These are phyloP conservation scores for Tor tambroides DNA, from an alignment of 2,113 vertebrate species.

Conservation along the genomic window DNA sequence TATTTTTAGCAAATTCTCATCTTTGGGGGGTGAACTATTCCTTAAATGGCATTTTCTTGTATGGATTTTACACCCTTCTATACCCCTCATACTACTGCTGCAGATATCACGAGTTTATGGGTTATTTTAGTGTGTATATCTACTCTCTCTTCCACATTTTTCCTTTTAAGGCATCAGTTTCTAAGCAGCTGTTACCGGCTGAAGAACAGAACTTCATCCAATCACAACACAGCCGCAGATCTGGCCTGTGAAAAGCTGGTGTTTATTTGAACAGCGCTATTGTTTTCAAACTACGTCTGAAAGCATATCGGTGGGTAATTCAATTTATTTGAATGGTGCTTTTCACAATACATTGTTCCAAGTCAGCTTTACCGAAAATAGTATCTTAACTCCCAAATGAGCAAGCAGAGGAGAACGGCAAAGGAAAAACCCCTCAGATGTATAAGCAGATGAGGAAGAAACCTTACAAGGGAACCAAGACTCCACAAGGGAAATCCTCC, in stretches of 20 bases:
- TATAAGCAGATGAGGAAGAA: neutral
- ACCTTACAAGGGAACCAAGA: neutral
- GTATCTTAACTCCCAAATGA: neutral
- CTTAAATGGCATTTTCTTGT: neutral
- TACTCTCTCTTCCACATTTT: neutral
- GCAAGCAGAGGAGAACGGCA: neutral
- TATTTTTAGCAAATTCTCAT: too few relatives aligned
- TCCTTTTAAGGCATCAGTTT: slow-evolving; percentile 6
- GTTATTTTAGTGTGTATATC: slow-evolving; percentile 10
- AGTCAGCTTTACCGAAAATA: neutral
- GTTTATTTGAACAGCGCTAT: neutral
- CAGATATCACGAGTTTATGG: neutral
- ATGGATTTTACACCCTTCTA: neutral
- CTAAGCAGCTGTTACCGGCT: neutral
- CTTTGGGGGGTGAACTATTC: neutral
- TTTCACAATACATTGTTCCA: neutral
- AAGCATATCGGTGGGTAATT: neutral
- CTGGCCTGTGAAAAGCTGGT: neutral
- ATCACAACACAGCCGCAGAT: neutral
- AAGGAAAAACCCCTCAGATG: neutral
- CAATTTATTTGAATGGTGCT: neutral
- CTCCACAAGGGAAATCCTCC: neutral
- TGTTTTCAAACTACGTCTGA: neutral
- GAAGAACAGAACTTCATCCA: neutral
- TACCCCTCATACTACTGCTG: neutral